Evolutionary conservation across 1,140 invertebrate species (phyloP).

Genomic region (Magallana gigas): DNA sequence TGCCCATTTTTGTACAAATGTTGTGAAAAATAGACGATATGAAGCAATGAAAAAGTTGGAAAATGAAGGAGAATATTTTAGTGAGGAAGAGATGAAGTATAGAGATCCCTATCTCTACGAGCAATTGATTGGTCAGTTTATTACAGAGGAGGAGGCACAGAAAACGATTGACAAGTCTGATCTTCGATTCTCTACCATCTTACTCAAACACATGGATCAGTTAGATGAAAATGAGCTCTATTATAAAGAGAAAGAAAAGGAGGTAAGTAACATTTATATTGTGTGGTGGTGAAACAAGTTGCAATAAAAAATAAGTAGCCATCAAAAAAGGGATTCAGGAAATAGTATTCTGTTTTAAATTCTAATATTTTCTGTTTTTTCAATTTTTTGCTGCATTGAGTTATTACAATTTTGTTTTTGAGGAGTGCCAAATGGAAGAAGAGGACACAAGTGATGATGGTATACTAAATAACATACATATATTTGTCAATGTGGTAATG

Average conservation of each 20-base stretch:
- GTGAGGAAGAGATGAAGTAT: constrained; percentile 94
- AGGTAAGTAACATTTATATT: constrained; percentile 77
- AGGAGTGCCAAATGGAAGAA: constrained; percentile 36
- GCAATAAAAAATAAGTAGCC: too few relatives aligned
- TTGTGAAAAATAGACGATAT: constrained; percentile 89
- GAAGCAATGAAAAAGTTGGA: constrained; percentile 89
- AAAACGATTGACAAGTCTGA: constrained; percentile 77
- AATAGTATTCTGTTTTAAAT: too few relatives aligned
- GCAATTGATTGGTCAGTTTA: constrained; percentile 90
- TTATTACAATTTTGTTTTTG: neutral
- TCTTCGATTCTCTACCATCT: constrained; percentile 77
- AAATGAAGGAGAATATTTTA: constrained; percentile 89
- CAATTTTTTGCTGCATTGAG: too few relatives aligned
- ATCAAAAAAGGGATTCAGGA: too few relatives aligned
- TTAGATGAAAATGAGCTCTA: constrained; percentile 83
- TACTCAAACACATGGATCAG: constrained; percentile 81
- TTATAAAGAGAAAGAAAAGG: constrained; percentile 83
- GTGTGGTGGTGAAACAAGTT: neutral
- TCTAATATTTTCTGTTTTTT: too few relatives aligned
- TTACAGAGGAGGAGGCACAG: constrained; percentile 87
- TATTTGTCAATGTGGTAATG: neutral
- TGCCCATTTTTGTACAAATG: constrained; percentile 78
- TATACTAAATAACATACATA: constrained; percentile 8
- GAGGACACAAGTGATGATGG: neutral
- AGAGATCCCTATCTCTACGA: constrained; percentile 93